Evolutionary conservation across 2,113 vertebrate genomes (phyloP).

Genomic region (Stigmatopora argus): DNA sequence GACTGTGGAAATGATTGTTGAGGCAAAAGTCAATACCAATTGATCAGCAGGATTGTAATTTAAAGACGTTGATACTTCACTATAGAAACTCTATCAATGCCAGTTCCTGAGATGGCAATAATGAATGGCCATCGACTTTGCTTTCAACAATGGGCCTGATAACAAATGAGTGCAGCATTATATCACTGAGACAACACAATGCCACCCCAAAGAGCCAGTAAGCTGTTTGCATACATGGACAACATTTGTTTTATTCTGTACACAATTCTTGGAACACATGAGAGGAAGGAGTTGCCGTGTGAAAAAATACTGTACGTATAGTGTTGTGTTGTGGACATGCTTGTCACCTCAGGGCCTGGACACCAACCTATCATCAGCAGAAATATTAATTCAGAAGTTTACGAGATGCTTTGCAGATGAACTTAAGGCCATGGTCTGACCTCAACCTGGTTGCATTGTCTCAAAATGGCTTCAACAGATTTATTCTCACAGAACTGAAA

Average conservation of each 20-base stretch:
- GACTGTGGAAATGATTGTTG: conserved; percentile 6
- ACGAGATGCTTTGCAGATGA: too few relatives aligned
- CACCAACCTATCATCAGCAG: too few relatives aligned
- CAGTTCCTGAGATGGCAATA: conserved; percentile 3
- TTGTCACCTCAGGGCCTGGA: too few relatives aligned
- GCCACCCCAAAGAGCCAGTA: not conserved
- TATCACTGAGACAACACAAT: conserved; percentile 20
- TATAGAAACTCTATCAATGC: conserved; percentile 5
- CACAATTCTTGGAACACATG: too few relatives aligned
- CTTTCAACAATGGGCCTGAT: conserved; percentile 15
- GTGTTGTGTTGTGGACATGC: too few relatives aligned
- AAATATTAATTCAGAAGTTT: too few relatives aligned
- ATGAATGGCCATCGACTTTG: conserved; percentile 12
- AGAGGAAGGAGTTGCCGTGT: too few relatives aligned
- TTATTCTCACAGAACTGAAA: too few relatives aligned
- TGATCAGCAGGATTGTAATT: conserved; percentile 26
- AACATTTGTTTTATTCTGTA: not conserved
- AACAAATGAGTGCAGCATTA: conserved; percentile 19
- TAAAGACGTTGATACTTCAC: conserved; percentile 18
- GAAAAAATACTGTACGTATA: too few relatives aligned
- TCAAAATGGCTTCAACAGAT: too few relatives aligned
- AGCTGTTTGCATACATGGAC: not conserved
- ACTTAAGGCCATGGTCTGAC: too few relatives aligned
- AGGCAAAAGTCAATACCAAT: conserved; percentile 15
- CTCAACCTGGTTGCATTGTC: too few relatives aligned